phyloP scores from a whole-genome alignment of 2,888 invertebrate species.

The Zaprionus obscuricornis region DNA sequence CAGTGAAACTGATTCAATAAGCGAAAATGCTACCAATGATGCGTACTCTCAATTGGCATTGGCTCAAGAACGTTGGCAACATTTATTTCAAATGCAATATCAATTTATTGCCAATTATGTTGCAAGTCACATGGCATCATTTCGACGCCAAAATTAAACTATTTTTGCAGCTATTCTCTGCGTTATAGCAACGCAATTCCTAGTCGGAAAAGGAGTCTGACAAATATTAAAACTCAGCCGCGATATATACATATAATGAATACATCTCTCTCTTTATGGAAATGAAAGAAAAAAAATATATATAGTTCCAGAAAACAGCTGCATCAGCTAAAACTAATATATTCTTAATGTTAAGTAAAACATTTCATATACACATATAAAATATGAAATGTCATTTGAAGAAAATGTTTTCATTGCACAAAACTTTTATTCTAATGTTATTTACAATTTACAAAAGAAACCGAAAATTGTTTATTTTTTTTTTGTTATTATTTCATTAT shows the following conservation, averaged over 20 bases:
- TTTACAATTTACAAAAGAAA: too few relatives aligned
- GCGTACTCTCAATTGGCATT: not conserved
- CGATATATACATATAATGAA: not conserved
- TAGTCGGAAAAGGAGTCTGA: slow-evolving; percentile 55
- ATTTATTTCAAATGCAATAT: slow-evolving; percentile 46
- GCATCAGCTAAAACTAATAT: slow-evolving; percentile 36
- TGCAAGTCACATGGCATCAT: slow-evolving; percentile 22
- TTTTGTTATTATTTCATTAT: too few relatives aligned
- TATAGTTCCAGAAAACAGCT: slow-evolving; percentile 32
- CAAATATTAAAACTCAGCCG: slow-evolving; percentile 39
- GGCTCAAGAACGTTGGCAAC: slow-evolving; percentile 33
- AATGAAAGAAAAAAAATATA: slow-evolving; percentile 11
- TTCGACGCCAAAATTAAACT: slow-evolving; percentile 7
- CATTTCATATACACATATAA: slow-evolving; percentile 17
- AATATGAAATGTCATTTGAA: slow-evolving; percentile 23
- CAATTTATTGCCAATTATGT: slow-evolving; percentile 53
- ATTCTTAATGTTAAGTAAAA: slow-evolving; percentile 5
- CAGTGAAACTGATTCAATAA: too few relatives aligned
- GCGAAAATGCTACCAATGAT: not conserved
- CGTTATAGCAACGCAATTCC: slow-evolving; percentile 38
- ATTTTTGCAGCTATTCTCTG: slow-evolving; percentile 10
- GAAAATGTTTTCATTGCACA: slow-evolving; percentile 28
- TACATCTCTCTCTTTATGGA: slow-evolving; percentile 9
- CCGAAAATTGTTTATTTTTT: slow-evolving; percentile 22
- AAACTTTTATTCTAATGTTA: too few relatives aligned